phyloP scores from a whole-genome alignment of 2,797 vertebrate species.

The Lycodopsis pacificus region DNA sequence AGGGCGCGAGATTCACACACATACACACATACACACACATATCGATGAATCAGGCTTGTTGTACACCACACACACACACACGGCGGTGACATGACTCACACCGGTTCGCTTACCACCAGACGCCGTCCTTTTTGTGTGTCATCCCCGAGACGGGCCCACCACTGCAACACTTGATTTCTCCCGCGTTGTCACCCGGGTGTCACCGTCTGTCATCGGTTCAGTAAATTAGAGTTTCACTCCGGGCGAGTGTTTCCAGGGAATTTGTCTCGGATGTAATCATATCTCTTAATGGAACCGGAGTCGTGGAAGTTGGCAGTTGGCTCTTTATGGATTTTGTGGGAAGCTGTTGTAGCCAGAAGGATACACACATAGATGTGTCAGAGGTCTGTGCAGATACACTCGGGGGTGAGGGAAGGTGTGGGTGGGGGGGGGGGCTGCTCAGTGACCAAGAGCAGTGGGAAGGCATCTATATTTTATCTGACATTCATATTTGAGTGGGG shows the following conservation, averaged over 20 bases:
- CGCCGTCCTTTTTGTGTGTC: conserved; percentile 68
- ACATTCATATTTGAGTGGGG: conserved; percentile 63
- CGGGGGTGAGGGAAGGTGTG: background rate
- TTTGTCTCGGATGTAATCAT: conserved; percentile 63
- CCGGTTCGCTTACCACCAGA: conserved; percentile 71
- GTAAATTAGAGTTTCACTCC: conserved; percentile 69
- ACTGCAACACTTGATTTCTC: conserved; percentile 65
- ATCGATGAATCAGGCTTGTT: background rate
- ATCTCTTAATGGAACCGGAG: conserved; percentile 66
- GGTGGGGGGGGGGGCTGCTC: conserved; percentile 32
- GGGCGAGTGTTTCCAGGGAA: conserved; percentile 58
- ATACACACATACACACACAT: conserved; percentile 20
- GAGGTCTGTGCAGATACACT: conserved; percentile 41
- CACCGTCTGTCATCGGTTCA: conserved; percentile 70
- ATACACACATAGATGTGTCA: conserved; percentile 30
- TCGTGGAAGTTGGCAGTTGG: conserved; percentile 60
- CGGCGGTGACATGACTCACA: conserved; percentile 67
- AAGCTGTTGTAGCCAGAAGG: conserved; percentile 49
- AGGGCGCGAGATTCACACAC: conserved; percentile 53
- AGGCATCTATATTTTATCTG: conserved; percentile 73
- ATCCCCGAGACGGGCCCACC: conserved; percentile 52
- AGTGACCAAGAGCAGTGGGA: conserved; percentile 48
- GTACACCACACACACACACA: conserved; percentile 22
- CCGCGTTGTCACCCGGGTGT: conserved; percentile 60
- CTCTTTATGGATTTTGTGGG: conserved; percentile 54